Evolutionary conservation across 2,113 vertebrate species (phyloP), one percentile per base, ranked within the genome.

Genomic region (Theristicus caerulescens): DNA sequence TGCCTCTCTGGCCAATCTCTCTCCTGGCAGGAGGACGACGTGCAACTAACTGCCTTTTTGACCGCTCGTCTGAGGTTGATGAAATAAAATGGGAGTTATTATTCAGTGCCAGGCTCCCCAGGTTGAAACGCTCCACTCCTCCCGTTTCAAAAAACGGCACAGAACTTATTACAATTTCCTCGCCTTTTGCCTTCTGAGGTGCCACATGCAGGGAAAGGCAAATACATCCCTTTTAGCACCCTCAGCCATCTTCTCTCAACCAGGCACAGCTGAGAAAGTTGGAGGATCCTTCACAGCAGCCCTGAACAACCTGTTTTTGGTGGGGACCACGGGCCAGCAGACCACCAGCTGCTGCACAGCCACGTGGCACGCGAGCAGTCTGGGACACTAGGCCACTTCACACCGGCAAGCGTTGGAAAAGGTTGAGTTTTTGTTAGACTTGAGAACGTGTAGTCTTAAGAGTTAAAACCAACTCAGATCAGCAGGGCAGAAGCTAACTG

Each of bases 281-380:
- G 38, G 10, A 38, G 34, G 16, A 1, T n/a, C 54, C 72, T 44
- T 36, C 82, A 8, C 0, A 3, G 1, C 18, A 51, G 52, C 57
- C 59, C 47, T 2, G 7, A 55, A n/a, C 0, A 2, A 24, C 16
- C 1, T 1, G 3, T 7, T 65, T 27, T 57, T 1, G 1, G 24
- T 31, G 36, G 38, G 49, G 34, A 64, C 8, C 2, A 0, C 0
- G 1, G 54, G 13, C 49, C 70, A 4, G 42, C 46, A 26, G 70
- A 21, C 6, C 55, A 2, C 25, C 20, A 25, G 58, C 8, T 62
- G 47, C 67, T 4, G 46, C 59, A 16, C 9, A 1, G 51, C 0
- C 1, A 42, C 5, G 17, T 0, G 0, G 15, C 38, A 36, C 0
- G 0, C 0, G 7, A 17, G 4, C 21, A 2, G 18, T 11, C 27